Evolutionary conservation across 2,113 vertebrate genomes (phyloP).

Genomic region (Trematocara macrostoma): DNA sequence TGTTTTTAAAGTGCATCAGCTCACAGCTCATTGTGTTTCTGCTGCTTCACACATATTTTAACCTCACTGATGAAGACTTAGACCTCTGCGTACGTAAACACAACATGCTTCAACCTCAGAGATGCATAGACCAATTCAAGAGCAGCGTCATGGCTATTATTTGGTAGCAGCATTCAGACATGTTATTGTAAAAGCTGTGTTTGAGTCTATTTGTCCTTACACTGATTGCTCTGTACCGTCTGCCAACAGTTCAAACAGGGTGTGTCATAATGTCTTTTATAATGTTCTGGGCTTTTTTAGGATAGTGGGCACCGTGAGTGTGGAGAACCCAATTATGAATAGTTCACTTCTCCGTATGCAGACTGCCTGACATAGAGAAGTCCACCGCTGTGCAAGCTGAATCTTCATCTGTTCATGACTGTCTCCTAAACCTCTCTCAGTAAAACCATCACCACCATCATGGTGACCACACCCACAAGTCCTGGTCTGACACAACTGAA

Average conservation of each 20-base stretch:
- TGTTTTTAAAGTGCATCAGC: background rate
- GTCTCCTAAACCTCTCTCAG: background rate
- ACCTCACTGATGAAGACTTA: background rate
- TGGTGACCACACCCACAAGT: background rate
- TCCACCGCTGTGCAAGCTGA: background rate
- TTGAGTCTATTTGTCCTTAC: background rate
- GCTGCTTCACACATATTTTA: fast-evolving
- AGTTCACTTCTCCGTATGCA: fast-evolving
- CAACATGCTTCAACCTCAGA: background rate
- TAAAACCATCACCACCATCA: background rate
- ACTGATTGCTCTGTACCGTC: background rate
- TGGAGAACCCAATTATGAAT: background rate
- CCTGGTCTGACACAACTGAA: background rate
- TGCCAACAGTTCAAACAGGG: background rate
- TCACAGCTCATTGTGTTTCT: background rate
- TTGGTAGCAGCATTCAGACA: fast-evolving
- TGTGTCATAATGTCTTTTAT: background rate
- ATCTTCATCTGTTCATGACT: background rate
- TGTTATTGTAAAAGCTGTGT: background rate
- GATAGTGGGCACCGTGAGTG: background rate
- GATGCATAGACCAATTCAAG: background rate
- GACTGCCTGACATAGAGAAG: fast-evolving
- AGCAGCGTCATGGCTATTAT: fast-evolving
- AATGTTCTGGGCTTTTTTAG: background rate
- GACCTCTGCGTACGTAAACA: fast-evolving